phyloP scores from a whole-genome alignment of 2,113 vertebrate species.

The Malurus melanocephalus region DNA sequence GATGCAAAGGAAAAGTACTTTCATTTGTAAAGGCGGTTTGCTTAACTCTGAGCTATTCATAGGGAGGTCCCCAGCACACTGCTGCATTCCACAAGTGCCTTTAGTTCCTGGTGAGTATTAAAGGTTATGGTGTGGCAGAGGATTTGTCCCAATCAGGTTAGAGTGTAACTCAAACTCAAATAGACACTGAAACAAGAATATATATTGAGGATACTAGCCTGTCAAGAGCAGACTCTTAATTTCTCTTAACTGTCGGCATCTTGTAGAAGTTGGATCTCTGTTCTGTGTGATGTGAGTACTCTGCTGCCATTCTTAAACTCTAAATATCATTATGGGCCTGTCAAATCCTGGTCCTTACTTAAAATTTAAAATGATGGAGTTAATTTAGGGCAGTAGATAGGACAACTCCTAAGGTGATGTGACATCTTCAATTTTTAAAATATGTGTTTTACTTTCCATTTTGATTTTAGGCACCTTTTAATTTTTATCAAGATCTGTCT shows the following conservation, averaged over 20 bases:
- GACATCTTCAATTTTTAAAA: neutral
- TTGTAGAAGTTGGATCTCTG: neutral
- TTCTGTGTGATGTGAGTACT: neutral
- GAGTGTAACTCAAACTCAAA: slow-evolving; percentile 16
- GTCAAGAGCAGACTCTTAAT: slow-evolving; percentile 3
- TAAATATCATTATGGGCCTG: fast-evolving
- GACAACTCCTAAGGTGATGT: neutral
- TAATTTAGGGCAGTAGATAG: neutral
- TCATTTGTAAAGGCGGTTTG: neutral
- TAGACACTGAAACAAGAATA: neutral
- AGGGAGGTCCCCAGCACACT: neutral
- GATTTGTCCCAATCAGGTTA: slow-evolving; percentile 2
- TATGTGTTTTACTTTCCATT: neutral
- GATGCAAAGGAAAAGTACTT: neutral
- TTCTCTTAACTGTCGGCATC: neutral
- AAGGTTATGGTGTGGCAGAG: neutral
- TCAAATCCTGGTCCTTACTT: neutral
- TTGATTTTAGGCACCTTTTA: neutral
- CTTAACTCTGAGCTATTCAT: slow-evolving; percentile 32
- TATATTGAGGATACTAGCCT: neutral
- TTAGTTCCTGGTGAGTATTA: neutral
- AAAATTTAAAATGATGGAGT: neutral
- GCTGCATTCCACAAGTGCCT: slow-evolving; percentile 20
- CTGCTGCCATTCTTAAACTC: neutral
- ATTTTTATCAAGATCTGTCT: neutral